phyloP scores from a whole-genome alignment of 2,113 vertebrate species.

The Perca schrenkii region DNA sequence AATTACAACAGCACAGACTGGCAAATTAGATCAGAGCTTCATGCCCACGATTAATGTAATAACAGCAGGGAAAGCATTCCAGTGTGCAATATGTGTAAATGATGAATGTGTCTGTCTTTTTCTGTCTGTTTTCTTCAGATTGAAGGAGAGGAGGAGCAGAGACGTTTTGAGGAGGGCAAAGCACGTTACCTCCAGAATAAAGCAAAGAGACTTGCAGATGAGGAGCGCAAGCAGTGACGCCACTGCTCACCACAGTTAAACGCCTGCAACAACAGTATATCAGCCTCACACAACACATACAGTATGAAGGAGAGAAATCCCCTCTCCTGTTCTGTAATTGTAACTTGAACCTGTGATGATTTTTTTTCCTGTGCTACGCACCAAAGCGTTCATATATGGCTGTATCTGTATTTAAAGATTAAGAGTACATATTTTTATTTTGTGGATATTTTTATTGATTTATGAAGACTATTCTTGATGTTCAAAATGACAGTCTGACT shows the following conservation, averaged over 20 bases:
- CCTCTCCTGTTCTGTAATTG: constrained; percentile 32
- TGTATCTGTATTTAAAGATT: constrained; percentile 55
- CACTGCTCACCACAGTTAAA: constrained; percentile 11
- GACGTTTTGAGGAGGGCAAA: constrained; percentile 92
- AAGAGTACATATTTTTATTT: constrained; percentile 61
- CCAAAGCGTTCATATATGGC: constrained; percentile 66
- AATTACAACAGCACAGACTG: constrained; percentile 8
- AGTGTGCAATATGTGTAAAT: background rate
- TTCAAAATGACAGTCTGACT: constrained; percentile 37
- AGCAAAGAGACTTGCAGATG: constrained; percentile 88
- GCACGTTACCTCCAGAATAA: constrained; percentile 93
- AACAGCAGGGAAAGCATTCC: constrained; percentile 26
- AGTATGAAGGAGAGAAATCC: constrained; percentile 40
- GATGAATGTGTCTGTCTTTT: constrained; percentile 33
- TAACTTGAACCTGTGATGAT: constrained; percentile 47
- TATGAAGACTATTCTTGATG: constrained; percentile 52
- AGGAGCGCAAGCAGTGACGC: constrained; percentile 78
- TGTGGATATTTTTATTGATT: constrained; percentile 26
- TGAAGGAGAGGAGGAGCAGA: constrained; percentile 91
- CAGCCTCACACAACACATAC: constrained; percentile 25
- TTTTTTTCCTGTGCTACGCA: constrained; percentile 53
- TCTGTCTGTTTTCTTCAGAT: constrained; percentile 79
- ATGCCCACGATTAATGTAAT: constrained; percentile 28
- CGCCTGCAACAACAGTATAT: constrained; percentile 32
- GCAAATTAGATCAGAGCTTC: constrained; percentile 45